phyloP scores from a whole-genome alignment of 2,113 vertebrate genomes.

The Cyanistes caeruleus region DNA sequence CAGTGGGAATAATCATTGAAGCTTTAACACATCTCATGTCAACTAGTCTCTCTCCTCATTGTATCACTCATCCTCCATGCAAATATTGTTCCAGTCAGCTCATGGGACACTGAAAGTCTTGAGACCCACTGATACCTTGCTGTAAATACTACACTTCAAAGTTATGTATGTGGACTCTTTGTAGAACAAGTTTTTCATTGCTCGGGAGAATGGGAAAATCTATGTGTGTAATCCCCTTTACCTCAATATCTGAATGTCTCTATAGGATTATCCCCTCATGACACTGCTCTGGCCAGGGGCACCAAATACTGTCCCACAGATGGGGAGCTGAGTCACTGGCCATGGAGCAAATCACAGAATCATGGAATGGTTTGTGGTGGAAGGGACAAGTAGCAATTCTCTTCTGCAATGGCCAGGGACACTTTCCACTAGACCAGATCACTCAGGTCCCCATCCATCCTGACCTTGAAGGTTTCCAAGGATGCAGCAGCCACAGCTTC shows the following conservation, averaged over 20 bases:
- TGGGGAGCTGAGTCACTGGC: accelerated
- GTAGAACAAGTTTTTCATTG: background rate
- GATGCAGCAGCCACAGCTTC: background rate
- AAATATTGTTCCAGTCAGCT: background rate
- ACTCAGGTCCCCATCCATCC: background rate
- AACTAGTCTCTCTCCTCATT: background rate
- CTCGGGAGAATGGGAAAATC: background rate
- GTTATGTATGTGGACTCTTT: background rate
- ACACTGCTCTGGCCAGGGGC: background rate
- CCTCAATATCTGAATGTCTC: background rate
- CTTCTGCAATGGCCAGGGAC: background rate
- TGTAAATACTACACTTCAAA: background rate
- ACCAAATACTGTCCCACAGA: background rate
- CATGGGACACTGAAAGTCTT: background rate
- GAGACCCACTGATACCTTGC: background rate
- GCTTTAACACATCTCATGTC: background rate
- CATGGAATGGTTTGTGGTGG: background rate
- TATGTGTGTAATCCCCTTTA: background rate
- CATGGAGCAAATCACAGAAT: accelerated
- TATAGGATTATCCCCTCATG: background rate
- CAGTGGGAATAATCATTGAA: background rate
- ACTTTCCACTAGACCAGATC: background rate
- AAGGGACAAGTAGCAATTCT: background rate
- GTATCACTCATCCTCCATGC: background rate
- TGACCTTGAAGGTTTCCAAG: background rate